Base-by-base conservation (phyloP, 2,888 invertebrate species). In the Linhomoeus sp. region DNA sequence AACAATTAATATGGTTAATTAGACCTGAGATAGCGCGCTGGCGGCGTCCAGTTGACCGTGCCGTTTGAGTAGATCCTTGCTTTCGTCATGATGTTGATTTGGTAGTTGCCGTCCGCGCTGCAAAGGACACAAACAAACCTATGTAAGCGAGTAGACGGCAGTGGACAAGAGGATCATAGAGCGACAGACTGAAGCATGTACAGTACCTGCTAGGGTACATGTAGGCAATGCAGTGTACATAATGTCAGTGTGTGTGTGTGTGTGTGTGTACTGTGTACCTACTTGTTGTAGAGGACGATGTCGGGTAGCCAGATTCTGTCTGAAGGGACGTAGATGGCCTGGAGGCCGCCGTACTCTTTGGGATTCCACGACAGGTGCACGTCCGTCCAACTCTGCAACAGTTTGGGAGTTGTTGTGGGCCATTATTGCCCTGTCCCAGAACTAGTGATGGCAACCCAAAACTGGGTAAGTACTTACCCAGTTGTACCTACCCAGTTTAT, bases 371-470 rank as follows among this genome's bases (percentile, higher is more conserved):
- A 40, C 20, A 50, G 39, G 48, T 50, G 52, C 12, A 46, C 23
- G 33, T 50, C 50, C 7, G 25, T 42, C 50, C 50, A 50, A 12
- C 29, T 51, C 50, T 50, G 35, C 17, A 43, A 9, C 29, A 29
- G 7, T 5, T 12, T 5, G 29, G 12, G 7, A 29, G 7, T 29
- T 12, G 7, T 5, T 5, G 7, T 29, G 7, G 29, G 7, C 29
- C 12, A 5, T 29, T 12, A 12, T 12, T 29, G 29, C 29, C 5
- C 12, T 29, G 29, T 5, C 29, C n/a, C n/a, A n/a, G n/a, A 36
- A 14, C 14, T n/a, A 90, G 90, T 80, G 58, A 82, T 78, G 65
- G 69, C 63, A 66, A n/a, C n/a, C n/a, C n/a, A n/a, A n/a, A n/a
- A n/a, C n/a, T n/a, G n/a, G n/a, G n/a, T n/a, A n/a, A n/a, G n/a